Evolutionary conservation across 2,888 invertebrate species (phyloP), one percentile per base, ranked within the genome.

Genomic region (Poecilus cupreus): DNA sequence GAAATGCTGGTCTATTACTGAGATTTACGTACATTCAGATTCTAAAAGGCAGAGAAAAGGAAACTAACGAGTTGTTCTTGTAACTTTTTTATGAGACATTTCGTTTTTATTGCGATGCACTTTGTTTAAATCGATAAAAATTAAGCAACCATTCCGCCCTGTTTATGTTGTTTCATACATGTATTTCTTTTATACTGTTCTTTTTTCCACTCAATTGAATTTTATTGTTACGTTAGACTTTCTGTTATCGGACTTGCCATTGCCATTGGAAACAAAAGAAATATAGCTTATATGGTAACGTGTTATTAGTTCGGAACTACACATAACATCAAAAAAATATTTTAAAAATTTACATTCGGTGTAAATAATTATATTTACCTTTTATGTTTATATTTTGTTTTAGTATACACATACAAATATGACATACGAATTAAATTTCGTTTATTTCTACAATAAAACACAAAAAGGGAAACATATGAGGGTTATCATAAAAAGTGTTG

Each of bases 111-210:
- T 46, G 39, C 70, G 20, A 72, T 54, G 51, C 54, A 80, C 80
- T 70, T 80, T 80, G 80, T 80, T 80, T 80, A 72, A 80, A 80
- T 80, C 80, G 39, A 80, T 80, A 80, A 80, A 80, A 80, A 80
- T 80, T 80, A 80, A 72, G 54, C 80, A 80, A 54, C 80, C 80
- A 72, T 80, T 54, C 39, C n/a, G 10, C 26, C 22, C 51, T 37
- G 46, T 54, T 80, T 72, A 68, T 80, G 39, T 72, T 32, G 80
- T 60, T 49, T 54, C 39, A 80, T 72, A 72, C 57, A 54, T 70
- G 54, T 72, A 32, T 37, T 32, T 54, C 64, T 80, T 79, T 80
- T 80, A 80, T 80, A 37, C 20, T 18, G 24, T 80, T 70, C 39
- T 51, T 24, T 80, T 77, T 80, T 80, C 32, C 72, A 54, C 80